These are phyloP conservation scores for Cacajao melanocephalus DNA, from an alignment of 2,797 vertebrate species.

Conservation along the genomic window DNA sequence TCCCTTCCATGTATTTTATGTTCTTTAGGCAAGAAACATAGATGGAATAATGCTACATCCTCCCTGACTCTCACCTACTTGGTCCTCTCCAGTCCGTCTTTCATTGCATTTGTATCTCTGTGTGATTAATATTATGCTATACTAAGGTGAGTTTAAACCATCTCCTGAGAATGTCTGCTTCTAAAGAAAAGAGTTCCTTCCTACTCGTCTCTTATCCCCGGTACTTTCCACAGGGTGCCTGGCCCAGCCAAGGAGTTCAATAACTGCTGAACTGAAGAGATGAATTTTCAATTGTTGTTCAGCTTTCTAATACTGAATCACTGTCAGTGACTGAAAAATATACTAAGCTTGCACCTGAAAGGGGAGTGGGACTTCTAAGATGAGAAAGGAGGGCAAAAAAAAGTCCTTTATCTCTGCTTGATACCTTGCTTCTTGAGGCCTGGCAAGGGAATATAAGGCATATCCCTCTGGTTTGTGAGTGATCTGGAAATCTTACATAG, in stretches of 20 bases:
- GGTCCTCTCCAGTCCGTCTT: not conserved
- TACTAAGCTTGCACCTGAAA: not conserved
- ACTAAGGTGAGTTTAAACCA: not conserved
- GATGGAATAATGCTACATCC: not conserved
- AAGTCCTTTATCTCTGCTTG: not conserved
- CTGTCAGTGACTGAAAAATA: not conserved
- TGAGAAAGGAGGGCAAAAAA: not conserved
- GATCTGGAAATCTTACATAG: not conserved
- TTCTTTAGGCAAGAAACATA: constrained; percentile 4
- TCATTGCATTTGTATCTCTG: not conserved
- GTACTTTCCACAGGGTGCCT: not conserved
- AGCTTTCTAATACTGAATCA: not conserved
- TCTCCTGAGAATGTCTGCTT: not conserved
- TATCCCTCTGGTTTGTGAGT: not conserved
- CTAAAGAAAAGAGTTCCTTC: not conserved
- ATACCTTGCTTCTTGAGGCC: not conserved
- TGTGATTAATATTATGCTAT: not conserved
- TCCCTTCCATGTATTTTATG: not conserved
- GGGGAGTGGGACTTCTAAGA: not conserved
- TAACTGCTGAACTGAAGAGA: not conserved
- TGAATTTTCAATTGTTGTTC: not conserved
- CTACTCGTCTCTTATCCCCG: not conserved
- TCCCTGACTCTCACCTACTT: not conserved
- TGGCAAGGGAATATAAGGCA: not conserved
- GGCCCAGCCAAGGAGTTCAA: not conserved